phyloP scores from a whole-genome alignment of 1,140 invertebrate genomes.

The Trichoplusia ni region DNA sequence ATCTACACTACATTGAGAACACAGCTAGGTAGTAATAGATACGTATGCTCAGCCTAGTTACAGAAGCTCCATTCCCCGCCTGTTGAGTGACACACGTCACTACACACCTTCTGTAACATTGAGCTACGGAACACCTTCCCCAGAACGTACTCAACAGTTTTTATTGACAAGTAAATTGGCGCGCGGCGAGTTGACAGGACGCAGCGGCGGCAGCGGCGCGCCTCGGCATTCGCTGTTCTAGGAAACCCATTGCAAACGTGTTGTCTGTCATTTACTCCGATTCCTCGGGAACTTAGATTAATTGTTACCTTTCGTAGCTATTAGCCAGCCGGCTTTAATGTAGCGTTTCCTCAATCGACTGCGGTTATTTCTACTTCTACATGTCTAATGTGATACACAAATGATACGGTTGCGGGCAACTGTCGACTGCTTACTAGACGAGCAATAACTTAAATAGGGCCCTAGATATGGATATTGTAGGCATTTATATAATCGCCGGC shows the following conservation, averaged over 20 bases:
- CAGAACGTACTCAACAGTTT: conserved; percentile 7
- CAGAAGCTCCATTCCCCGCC: too few relatives aligned
- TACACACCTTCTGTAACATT: too few relatives aligned
- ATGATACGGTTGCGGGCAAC: conserved; percentile 5
- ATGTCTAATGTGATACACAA: conserved; percentile 29
- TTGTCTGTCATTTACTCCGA: conserved; percentile 41
- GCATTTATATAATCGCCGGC: conserved; percentile 16
- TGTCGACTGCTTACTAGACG: background rate
- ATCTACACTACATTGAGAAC: too few relatives aligned
- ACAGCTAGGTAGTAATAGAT: too few relatives aligned
- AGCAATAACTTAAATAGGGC: conserved; percentile 11
- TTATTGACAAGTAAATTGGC: conserved; percentile 36
- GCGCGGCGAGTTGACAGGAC: conserved; percentile 27
- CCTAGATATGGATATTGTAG: conserved; percentile 3
- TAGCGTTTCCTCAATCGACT: conserved; percentile 39
- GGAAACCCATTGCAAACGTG: conserved; percentile 32
- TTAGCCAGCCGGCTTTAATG: conserved; percentile 37
- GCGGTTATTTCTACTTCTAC: conserved; percentile 6
- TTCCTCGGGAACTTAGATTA: conserved; percentile 39
- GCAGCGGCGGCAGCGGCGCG: conserved; percentile 12
- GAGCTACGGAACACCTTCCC: background rate
- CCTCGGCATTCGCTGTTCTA: conserved; percentile 34
- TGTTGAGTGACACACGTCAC: too few relatives aligned
- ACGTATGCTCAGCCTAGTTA: too few relatives aligned
- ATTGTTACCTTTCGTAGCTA: conserved; percentile 39